Percentiles rank a stretch among this genome's conserved stretches.
phyloP scores from a whole-genome alignment of 2,113 vertebrate species.

The Mustela lutreola region DNA sequence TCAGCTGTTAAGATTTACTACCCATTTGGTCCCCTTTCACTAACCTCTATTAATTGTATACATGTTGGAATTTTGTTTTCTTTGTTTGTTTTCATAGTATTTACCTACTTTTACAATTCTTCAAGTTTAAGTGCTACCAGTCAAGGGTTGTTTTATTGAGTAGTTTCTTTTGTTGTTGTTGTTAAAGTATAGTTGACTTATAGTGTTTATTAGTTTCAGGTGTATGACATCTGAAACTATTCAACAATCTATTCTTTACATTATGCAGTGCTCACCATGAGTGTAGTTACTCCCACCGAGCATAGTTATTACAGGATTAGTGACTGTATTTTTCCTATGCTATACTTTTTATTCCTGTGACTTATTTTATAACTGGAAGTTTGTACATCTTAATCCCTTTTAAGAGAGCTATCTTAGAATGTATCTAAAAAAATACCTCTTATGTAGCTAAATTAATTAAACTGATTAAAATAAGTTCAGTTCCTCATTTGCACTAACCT shows the following conservation, averaged over 20 bases:
- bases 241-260: not conserved
- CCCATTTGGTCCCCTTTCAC: not conserved
- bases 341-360: not conserved
- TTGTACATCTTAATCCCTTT: not conserved
- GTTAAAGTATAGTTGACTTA: not conserved
- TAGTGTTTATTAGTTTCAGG: not conserved
- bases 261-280: not conserved
- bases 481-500: not conserved
- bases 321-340: not conserved
- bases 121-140: not conserved
- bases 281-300: not conserved
- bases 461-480: conserved; percentile 6
- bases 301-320: not conserved
- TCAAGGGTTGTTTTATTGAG: not conserved
- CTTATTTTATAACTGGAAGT: not conserved
- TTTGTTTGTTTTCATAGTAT: not conserved
- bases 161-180: not conserved
- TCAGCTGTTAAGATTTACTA: not conserved
- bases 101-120: not conserved
- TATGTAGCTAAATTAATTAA: conserved; percentile 3
- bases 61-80: not conserved
- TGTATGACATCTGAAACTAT: not conserved
- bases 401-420: not conserved
- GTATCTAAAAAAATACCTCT: not conserved
- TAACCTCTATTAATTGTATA: not conserved